phyloP scores from a whole-genome alignment of 2,888 invertebrate genomes.

The Drosophila austrosaltans region DNA sequence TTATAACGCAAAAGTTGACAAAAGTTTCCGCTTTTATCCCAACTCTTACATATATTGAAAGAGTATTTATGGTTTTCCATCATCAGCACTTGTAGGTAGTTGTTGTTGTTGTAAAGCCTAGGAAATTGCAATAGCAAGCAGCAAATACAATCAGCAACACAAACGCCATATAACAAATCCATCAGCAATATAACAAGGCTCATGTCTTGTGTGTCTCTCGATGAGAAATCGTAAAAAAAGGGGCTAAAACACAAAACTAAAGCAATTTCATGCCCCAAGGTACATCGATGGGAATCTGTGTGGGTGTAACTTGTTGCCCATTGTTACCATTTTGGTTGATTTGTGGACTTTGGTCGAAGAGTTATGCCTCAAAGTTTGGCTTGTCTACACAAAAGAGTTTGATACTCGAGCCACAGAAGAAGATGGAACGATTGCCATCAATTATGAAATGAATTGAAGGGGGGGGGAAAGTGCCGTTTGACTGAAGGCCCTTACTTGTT shows the following conservation, averaged over 20 bases:
- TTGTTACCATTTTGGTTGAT: conserved; percentile 17
- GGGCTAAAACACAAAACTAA: conserved; percentile 13
- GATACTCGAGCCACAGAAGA: neutral
- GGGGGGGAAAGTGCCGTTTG: neutral
- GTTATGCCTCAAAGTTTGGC: conserved; percentile 6
- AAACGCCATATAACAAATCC: conserved; percentile 39
- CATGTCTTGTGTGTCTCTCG: conserved; percentile 4
- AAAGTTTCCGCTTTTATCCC: conserved; percentile 50
- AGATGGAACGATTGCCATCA: conserved; percentile 14
- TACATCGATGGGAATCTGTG: neutral
- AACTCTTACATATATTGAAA: neutral
- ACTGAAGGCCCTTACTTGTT: conserved; percentile 13
- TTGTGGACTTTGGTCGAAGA: conserved; percentile 9
- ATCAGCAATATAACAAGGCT: conserved; percentile 10
- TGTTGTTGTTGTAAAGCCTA: conserved; percentile 37
- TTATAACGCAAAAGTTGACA: conserved; percentile 63
- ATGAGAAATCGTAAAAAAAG: conserved; percentile 17
- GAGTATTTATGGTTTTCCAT: conserved; percentile 63
- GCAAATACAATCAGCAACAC: conserved; percentile 59
- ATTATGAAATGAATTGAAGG: conserved; percentile 6
- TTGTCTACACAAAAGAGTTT: neutral
- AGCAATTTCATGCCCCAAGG: conserved; percentile 2
- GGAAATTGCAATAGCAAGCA: conserved; percentile 58
- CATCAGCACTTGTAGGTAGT: conserved; percentile 55
- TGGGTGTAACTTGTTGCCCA: conserved; percentile 21